A percentile compares a stretch with the other conserved stretches of the same genome.
phyloP scores from a whole-genome alignment of 2,888 invertebrate species.

The Morinoia aosen region DNA sequence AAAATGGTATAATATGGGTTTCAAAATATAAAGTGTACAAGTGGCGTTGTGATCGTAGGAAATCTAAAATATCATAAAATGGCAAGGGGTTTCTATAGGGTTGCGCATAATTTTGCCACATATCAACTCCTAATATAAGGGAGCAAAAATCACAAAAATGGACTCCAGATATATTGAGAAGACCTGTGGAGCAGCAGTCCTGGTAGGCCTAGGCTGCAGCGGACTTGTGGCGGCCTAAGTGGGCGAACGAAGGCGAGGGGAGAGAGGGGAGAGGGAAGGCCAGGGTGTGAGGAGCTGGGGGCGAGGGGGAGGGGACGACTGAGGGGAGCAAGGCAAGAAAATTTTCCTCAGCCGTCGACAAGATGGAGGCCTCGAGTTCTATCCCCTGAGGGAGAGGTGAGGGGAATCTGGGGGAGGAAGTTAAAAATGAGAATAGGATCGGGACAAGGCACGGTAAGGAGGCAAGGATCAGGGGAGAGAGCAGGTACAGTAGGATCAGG shows the following conservation, averaged over 20 bases:
- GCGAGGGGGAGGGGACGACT: background rate
- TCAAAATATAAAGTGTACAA: too few species aligned
- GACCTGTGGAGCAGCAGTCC: background rate
- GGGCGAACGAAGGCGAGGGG: background rate
- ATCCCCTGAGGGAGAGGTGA: background rate
- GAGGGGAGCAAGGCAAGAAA: conserved; percentile 43
- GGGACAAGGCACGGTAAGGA: background rate
- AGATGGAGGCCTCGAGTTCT: conserved; percentile 29
- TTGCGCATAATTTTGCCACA: too few species aligned
- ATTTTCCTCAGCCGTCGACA: conserved; percentile 51
- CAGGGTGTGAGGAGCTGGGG: background rate
- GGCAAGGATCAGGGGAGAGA: background rate
- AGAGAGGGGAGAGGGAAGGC: background rate
- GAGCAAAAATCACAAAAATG: background rate
- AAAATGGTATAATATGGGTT: too few species aligned
- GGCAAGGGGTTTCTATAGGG: too few species aligned
- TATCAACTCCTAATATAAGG: background rate
- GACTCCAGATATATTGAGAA: background rate
- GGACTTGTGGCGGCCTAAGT: background rate
- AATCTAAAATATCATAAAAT: too few species aligned
- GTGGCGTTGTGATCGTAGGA: too few species aligned
- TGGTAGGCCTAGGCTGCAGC: background rate
- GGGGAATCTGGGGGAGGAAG: background rate
- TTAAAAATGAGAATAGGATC: too few species aligned
- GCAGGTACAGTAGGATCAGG: too few species aligned